A percentile compares a stretch with the other conserved stretches of the same genome.
Conservation (phyloP, 2,113 vertebrate species). For the Oxyura jamaicensis region DNA sequence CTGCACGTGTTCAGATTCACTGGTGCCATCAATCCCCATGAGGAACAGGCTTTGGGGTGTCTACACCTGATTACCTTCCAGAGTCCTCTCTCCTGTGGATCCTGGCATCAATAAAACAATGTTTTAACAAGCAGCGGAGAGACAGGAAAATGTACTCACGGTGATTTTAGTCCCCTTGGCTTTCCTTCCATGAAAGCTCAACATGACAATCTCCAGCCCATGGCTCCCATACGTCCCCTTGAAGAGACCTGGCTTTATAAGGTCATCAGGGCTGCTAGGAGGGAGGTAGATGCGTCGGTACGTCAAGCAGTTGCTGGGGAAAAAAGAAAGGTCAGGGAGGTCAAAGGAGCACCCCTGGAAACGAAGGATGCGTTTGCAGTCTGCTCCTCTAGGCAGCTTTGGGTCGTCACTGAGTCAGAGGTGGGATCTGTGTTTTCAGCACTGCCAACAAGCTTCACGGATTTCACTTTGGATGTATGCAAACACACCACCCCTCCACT, state of each 20-base stretch:
- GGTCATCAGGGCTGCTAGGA: slow-evolving; percentile 83
- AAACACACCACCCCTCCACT: no score
- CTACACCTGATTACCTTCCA: neutral
- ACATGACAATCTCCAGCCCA: slow-evolving; percentile 96
- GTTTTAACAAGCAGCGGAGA: neutral
- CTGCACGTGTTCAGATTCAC: accelerated
- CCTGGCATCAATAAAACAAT: accelerated
- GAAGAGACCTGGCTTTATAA: slow-evolving; percentile 93
- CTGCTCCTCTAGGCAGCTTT: neutral
- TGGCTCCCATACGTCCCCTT: slow-evolving; percentile 98
- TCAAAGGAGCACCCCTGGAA: neutral
- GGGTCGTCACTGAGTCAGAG: neutral
- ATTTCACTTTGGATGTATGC: neutral
- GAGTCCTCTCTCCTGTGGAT: neutral
- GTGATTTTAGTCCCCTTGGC: slow-evolving; percentile 96
- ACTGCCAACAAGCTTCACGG: neutral
- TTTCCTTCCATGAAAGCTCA: slow-evolving; percentile 89
- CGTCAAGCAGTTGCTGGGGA: slow-evolving; percentile 94
- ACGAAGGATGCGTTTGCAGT: neutral
- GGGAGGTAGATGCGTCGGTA: slow-evolving; percentile 98
- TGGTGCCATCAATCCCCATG: accelerated
- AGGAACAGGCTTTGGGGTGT: neutral
- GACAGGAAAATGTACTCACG: slow-evolving; percentile 69
- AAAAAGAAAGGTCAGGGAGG: neutral
- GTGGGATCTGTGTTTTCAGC: neutral